Evolutionary conservation across 2,113 vertebrate genomes (phyloP).

Genomic region (Cnemophilus loriae): DNA sequence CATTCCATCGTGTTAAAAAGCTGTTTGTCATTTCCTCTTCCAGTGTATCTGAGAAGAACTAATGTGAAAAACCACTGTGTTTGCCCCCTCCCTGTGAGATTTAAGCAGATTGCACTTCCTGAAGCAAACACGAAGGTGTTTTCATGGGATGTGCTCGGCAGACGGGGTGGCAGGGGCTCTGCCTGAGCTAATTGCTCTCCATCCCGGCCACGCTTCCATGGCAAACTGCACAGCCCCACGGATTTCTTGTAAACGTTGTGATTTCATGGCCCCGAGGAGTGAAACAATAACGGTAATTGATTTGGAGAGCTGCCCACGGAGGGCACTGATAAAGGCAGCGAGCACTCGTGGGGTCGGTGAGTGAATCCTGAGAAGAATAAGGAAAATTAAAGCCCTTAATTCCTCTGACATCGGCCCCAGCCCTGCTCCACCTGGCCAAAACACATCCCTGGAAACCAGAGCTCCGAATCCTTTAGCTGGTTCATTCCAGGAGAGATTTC

Average conservation of each 20-base stretch:
- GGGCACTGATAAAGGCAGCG: background rate
- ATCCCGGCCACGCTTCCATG: background rate
- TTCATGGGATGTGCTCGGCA: background rate
- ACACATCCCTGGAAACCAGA: background rate
- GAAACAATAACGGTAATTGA: constrained; percentile 42
- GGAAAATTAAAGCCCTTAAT: background rate
- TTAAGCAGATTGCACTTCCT: background rate
- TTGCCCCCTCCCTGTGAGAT: background rate
- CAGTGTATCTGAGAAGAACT: background rate
- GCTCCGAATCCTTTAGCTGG: background rate
- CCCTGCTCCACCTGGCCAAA: background rate
- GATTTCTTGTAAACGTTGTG: background rate
- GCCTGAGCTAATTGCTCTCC: background rate
- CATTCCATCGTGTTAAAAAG: fast-evolving
- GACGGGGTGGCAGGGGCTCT: background rate
- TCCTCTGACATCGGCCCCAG: background rate
- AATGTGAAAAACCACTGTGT: background rate
- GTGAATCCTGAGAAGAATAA: background rate
- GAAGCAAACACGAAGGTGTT: background rate
- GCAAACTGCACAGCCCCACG: background rate
- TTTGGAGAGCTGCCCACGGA: constrained; percentile 11
- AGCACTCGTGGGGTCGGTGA: background rate
- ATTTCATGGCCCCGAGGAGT: background rate
- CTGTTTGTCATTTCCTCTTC: background rate
- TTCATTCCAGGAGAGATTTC: background rate